These are phyloP conservation scores for Oedothorax gibbosus DNA, from an alignment of 1,140 invertebrate species.

Conservation along the genomic window DNA sequence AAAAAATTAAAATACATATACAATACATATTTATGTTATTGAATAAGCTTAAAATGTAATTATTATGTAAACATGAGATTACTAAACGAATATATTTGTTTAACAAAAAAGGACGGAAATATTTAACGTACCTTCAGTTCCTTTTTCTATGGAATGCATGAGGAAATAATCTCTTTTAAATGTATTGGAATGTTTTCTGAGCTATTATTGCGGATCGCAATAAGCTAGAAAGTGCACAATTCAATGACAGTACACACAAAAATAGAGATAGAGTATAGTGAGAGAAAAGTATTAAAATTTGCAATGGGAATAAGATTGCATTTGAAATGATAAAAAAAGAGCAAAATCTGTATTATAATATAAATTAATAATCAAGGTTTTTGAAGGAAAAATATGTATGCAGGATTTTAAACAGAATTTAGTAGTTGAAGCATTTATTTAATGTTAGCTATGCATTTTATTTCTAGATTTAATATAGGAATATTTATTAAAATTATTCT, in stretches of 20 bases:
- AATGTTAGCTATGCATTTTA: too few species aligned
- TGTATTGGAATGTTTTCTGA: constrained; percentile 62
- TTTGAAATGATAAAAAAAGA: too few species aligned
- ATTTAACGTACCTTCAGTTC: constrained; percentile 57
- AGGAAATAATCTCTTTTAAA: constrained; percentile 61
- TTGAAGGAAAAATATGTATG: too few species aligned
- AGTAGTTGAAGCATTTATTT: too few species aligned
- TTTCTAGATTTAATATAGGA: too few species aligned
- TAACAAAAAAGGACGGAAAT: constrained; percentile 1
- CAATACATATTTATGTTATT: too few species aligned
- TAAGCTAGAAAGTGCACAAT: constrained; percentile 60
- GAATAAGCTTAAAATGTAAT: too few species aligned
- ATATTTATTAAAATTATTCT: too few species aligned
- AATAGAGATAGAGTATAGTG: constrained; percentile 27
- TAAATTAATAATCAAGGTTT: too few species aligned
- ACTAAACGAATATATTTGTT: constrained; percentile 1
- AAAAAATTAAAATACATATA: too few species aligned
- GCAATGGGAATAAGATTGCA: constrained; percentile 31
- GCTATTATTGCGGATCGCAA: constrained; percentile 60
- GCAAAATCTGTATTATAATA: too few species aligned
- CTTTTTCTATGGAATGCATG: constrained; percentile 60
- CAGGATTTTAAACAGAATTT: too few species aligned
- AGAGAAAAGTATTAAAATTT: constrained; percentile 25
- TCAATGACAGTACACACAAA: constrained; percentile 35
- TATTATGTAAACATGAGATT: neutral